Evolutionary conservation across 2,888 invertebrate species (phyloP).

Genomic region (Cheilosia impressa): DNA sequence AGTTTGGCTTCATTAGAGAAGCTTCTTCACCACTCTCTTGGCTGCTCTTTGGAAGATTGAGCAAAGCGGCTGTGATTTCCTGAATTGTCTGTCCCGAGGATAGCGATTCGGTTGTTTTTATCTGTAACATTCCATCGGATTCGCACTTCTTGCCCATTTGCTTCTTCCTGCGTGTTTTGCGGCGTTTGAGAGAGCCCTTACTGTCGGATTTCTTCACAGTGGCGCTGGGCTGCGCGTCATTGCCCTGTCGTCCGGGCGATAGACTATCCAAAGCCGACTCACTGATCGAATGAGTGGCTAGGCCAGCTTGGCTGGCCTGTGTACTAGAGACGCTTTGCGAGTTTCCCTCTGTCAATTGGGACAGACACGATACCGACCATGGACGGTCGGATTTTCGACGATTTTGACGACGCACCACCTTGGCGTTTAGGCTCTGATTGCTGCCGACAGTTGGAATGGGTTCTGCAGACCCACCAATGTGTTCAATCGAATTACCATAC

Average conservation of each 20-base stretch:
- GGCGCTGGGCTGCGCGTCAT: constrained; percentile 76
- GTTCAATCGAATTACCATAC: constrained; percentile 84
- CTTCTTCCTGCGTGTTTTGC: constrained; percentile 82
- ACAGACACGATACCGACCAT: constrained; percentile 95
- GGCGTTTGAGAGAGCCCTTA: constrained; percentile 82
- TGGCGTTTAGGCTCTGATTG: constrained; percentile 82
- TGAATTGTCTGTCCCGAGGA: constrained; percentile 86
- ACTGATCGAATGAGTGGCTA: constrained; percentile 91
- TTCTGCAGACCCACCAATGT: constrained; percentile 86
- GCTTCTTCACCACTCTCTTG: constrained; percentile 87
- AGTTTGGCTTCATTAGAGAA: constrained; percentile 86
- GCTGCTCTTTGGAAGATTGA: constrained; percentile 77
- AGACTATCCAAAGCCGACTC: constrained; percentile 94
- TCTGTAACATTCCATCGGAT: constrained; percentile 87
- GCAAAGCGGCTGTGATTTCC: constrained; percentile 85
- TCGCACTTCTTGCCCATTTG: constrained; percentile 83
- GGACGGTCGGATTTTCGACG: constrained; percentile 86
- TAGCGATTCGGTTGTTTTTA: constrained; percentile 83
- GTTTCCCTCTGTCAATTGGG: constrained; percentile 86
- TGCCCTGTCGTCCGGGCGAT: constrained; percentile 83
- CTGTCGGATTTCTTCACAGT: constrained; percentile 81
- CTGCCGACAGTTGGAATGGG: constrained; percentile 82
- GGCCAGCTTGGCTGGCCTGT: constrained; percentile 82
- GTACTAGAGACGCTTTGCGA: constrained; percentile 82
- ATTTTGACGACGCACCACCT: constrained; percentile 85